Base-by-base conservation (phyloP, 2,888 invertebrate species). In the Ormyrus nitidulus region DNA sequence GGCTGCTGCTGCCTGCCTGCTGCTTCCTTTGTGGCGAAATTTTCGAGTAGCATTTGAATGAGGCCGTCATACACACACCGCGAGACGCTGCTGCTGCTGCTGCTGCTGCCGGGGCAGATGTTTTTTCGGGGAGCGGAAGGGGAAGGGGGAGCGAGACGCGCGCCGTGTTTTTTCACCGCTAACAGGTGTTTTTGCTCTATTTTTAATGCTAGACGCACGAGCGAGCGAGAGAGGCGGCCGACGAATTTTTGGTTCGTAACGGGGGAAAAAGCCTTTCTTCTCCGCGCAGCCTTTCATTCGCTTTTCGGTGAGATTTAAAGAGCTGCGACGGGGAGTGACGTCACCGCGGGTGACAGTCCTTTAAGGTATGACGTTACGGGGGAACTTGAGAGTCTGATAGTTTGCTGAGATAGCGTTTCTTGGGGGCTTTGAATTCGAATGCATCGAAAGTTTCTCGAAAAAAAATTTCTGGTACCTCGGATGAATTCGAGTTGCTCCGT, bases 151-250 rank as follows among this genome's bases (percentile, higher is more conserved):
- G 51, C n/a, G 13, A 34, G 34, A 5, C 49, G 49, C 56, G 69
- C 56, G 54, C 11, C 56, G 34, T 69, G 69, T 56, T 69, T 53
- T 44, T 69, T 44, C 44, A 53, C 56, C 54, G 69, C 54, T n/a
- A 69, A 64, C 64, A 64, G 64, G 64, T 64, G 64, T 64, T 64
- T 64, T 64, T 64, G 64, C 64, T 64, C 64, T 13, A 64, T 64
- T 64, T 64, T 64, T 64, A 49, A 9, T 9, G 10, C 48, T 64
- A 9, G 10, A 6, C 48, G 0, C 49, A 6, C 64, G 7, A 44
- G 3, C 61, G 61, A 9, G 61, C 61, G 34, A 34, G 34, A 34
- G 34, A 34, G 34, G 34, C 34, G 34, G 34, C 34, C 34, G 34
- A 34, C 34, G 34, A 34, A 34, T 34, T 34, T 34, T 34, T 19